Evolutionary conservation across 2,888 invertebrate species (phyloP), one percentile per base, ranked within the genome.

Genomic region (Leptarthrus brevirostris): DNA sequence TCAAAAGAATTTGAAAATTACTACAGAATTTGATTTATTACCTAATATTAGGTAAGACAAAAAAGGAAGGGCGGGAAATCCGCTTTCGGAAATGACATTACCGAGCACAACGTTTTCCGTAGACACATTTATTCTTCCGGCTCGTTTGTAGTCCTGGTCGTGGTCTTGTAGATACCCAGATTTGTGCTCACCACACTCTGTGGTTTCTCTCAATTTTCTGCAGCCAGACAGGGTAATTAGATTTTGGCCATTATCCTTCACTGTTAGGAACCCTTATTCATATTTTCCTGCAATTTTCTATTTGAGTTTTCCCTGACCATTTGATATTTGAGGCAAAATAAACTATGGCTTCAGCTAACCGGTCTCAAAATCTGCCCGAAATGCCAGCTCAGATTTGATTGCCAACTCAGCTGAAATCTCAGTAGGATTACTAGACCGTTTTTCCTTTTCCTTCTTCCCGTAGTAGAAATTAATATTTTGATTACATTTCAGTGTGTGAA

Each of bases 21-120:
- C 18, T 70, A 70, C 64, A 72, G 75, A 75, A 74, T 75, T 72
- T 66, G 73, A 75, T 75, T 75, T 75, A 73, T 70, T 73, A 75
- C 70, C 75, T 53, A 58, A 70, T 70, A 52, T 75, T 75, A 75
- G 72, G 58, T 47, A 52, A 4, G 26, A 18, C 47, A 47, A 30
- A 69, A 69, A 69, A 44, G 24, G 18, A 66, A 40, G 40, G 47
- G 47, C 18, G 61, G 61, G 30, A 69, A 69, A 69, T 69, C 69
- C 69, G 14, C n/a, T 69, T 69, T 69, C 30, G 18, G 16, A 20
- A 34, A 22, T 36, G 30, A 69, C 52, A 69, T 34, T 69, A 69
- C 69, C 18, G 44, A 20, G 40, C n/a, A 14, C 14, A 30, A 49
- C 52, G 22, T 49, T 69, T 52, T 52, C 66, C 22, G 30, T 34